Evolutionary conservation across 2,888 invertebrate species (phyloP), one percentile per base, ranked within the genome.

Genomic region (Ctenicera cuprea): DNA sequence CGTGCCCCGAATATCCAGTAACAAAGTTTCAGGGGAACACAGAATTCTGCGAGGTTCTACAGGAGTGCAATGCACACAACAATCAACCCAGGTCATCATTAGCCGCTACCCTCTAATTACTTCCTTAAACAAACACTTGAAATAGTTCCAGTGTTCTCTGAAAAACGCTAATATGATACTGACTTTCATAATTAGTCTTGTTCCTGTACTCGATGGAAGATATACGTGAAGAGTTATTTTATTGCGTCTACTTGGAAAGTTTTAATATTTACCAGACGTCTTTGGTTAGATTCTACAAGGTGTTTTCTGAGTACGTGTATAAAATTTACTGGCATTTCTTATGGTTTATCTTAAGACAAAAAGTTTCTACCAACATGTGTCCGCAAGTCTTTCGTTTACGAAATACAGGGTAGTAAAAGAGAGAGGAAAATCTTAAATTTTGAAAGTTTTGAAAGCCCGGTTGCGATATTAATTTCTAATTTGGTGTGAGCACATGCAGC

Each of bases 91-190:
- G 76, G 71, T 73, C 75, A 71, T 79, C 77, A 79, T 79, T 79
- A 79, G 75, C 73, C 54, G 74, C 77, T 78, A 76, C 78, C 74
- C 79, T 79, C 78, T 81, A 80, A 80, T 80, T 81, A 77, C 79
- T 78, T 79, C 77, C 77, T 70, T 76, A 77, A 78, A 77, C 74
- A 79, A 80, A 80, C 79, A 79, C 78, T 77, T 73, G 38, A 74
- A 66, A 76, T 74, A 76, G 76, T 77, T 76, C 71, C 65, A 73
- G 69, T 61, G 73, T 54, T 54, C 16, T 48, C 70, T 52, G 73
- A 76, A 78, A 79, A 79, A 77, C 76, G 71, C 62, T 79, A 78
- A 78, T 78, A 73, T 73, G 66, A 73, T 74, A 73, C 73, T 59
- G 75, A 73, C 77, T 50, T 76, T 79, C 75, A 76, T 79, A 77